Percentiles rank a stretch among this genome's conserved stretches.
Evolutionary conservation across 2,888 invertebrate genomes (phyloP).

Genomic region (Stictocephala bisonia): DNA sequence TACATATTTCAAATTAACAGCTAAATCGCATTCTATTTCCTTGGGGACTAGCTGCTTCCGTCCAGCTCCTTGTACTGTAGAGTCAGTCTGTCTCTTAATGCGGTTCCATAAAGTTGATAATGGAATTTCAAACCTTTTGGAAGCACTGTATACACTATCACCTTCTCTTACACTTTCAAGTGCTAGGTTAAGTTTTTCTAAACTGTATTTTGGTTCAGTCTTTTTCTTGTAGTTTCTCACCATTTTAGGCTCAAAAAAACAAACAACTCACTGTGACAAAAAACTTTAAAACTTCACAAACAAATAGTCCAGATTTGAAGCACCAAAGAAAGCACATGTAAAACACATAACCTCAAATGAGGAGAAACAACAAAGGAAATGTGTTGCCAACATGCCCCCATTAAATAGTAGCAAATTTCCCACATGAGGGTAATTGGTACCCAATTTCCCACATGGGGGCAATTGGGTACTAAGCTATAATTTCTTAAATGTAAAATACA

Average conservation of each 20-base stretch:
- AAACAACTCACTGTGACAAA: background rate
- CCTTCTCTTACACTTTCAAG: slow-evolving; percentile 17
- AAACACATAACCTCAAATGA: background rate
- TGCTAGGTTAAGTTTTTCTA: slow-evolving; percentile 22
- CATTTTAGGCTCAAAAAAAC: background rate
- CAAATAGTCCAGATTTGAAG: background rate
- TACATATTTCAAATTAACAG: slow-evolving; percentile 22
- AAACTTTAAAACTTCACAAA: background rate
- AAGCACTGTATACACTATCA: slow-evolving; percentile 19
- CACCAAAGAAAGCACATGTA: background rate
- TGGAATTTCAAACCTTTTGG: slow-evolving; percentile 26
- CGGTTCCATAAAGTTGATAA: slow-evolving; percentile 22
- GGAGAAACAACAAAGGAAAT: slow-evolving; percentile 12
- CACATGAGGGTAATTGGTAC: no score
- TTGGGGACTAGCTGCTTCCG: slow-evolving; percentile 9
- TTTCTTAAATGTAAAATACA: slow-evolving; percentile 3
- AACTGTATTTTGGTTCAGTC: slow-evolving; percentile 29
- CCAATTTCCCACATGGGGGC: slow-evolving; percentile 23
- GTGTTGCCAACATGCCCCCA: background rate
- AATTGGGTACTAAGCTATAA: slow-evolving; percentile 20
- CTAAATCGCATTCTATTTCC: slow-evolving; percentile 23
- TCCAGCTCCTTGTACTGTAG: slow-evolving; percentile 27
- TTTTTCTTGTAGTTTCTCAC: slow-evolving; percentile 20
- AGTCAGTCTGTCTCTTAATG: background rate
- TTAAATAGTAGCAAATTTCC: slow-evolving; percentile 2